Conservation (phyloP, 2,888 invertebrate species). For the Netelia virgata region DNA sequence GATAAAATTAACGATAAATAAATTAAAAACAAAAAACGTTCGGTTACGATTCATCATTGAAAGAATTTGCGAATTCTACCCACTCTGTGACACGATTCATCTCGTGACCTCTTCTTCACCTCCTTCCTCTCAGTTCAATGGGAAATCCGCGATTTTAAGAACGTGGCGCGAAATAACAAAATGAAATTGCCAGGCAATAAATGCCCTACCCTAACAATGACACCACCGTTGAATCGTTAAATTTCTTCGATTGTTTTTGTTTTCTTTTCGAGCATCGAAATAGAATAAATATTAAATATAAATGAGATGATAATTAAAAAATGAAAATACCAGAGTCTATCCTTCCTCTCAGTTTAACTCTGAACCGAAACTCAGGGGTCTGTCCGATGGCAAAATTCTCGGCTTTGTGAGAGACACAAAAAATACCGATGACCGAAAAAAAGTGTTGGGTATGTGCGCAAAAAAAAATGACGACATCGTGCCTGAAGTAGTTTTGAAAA, state of each 20-base stretch:
- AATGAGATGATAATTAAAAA: neutral
- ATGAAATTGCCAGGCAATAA: conserved; percentile 68
- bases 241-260: neutral
- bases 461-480: neutral
- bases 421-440: neutral
- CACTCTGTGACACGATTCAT: conserved; percentile 78
- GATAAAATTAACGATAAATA: conserved; percentile 50
- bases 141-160: neutral
- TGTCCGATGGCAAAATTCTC: neutral
- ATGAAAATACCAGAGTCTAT: conserved; percentile 29
- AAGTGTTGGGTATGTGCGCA: neutral
- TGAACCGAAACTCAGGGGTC: neutral
- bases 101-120: conserved; percentile 66
- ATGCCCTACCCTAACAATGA: neutral
- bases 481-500: neutral
- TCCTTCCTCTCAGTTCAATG: conserved; percentile 84
- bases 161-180: conserved; percentile 69
- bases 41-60: conserved; percentile 69
- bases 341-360: conserved; percentile 56
- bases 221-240: conserved; percentile 4
- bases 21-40: conserved; percentile 67
- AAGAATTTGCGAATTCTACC: conserved; percentile 58
- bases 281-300: neutral
- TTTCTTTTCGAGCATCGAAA: neutral
- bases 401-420: no score